These are phyloP conservation scores for Calonectris borealis DNA, from an alignment of 2,113 vertebrate species.

Conservation along the genomic window DNA sequence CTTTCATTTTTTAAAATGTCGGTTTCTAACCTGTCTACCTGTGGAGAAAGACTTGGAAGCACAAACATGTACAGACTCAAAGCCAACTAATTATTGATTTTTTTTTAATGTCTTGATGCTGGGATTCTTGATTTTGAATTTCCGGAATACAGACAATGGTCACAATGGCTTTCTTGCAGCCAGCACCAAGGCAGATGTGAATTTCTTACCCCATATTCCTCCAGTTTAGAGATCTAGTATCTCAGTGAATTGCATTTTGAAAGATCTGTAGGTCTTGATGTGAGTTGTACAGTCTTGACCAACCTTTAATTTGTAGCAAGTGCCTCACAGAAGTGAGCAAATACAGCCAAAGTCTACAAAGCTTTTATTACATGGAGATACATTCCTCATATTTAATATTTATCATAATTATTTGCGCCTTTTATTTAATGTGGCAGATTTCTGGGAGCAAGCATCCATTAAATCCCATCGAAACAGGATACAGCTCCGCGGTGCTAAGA, in stretches of 20 bases:
- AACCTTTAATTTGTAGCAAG: neutral
- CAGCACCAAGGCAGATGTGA: neutral
- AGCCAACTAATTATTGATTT: neutral
- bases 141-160: neutral
- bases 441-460: neutral
- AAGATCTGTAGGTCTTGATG: neutral
- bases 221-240: neutral
- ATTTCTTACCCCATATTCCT: neutral
- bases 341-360: neutral
- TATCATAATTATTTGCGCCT: neutral
- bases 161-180: neutral
- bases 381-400: neutral
- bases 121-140: neutral
- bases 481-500: neutral
- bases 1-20: constrained; percentile 38
- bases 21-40: neutral
- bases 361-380: neutral
- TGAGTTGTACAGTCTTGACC: neutral
- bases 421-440: neutral
- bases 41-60: neutral
- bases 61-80: neutral
- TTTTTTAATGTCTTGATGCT: neutral
- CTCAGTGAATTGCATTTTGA: neutral
- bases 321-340: neutral
- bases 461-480: neutral